These are phyloP conservation scores for Pelmatolapia mariae DNA, from an alignment of 2,113 vertebrate species.

Conservation along the genomic window DNA sequence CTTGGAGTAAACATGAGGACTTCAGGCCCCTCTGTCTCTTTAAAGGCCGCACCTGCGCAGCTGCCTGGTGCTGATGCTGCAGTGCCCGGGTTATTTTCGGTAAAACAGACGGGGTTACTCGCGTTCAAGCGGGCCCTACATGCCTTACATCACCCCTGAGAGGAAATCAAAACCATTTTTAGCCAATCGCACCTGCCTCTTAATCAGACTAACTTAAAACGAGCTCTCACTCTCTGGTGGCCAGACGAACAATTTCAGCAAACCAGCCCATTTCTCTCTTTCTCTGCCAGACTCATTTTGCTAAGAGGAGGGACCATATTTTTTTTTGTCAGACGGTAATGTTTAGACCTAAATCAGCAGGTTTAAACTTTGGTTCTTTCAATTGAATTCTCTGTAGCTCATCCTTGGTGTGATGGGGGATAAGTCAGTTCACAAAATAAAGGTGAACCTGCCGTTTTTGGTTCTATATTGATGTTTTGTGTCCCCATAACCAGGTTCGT, in stretches of 20 bases:
- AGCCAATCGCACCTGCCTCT: conserved; percentile 30
- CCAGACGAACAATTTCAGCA: background rate
- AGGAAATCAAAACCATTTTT: conserved; percentile 50
- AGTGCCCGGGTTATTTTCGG: conserved; percentile 81
- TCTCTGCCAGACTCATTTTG: background rate
- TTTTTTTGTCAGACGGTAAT: background rate
- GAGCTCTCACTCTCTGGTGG: background rate
- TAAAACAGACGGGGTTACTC: conserved; percentile 74
- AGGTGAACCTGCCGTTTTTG: background rate
- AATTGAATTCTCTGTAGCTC: background rate
- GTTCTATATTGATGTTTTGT: background rate
- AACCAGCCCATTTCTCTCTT: background rate
- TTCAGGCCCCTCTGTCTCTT: conserved; percentile 56
- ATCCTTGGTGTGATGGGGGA: background rate
- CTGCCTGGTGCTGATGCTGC: conserved; percentile 77
- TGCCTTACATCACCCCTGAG: conserved; percentile 67
- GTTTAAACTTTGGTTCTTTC: background rate
- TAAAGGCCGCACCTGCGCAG: conserved; percentile 76
- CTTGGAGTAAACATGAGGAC: conserved; percentile 17
- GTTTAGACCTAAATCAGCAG: background rate
- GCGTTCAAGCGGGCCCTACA: conserved; percentile 68
- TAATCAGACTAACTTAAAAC: conserved; percentile 36
- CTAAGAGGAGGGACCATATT: background rate
- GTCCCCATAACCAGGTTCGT: background rate
- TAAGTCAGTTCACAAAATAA: background rate